Evolutionary conservation across 2,797 vertebrate genomes (phyloP).

Genomic region (Phataginus tricuspis): DNA sequence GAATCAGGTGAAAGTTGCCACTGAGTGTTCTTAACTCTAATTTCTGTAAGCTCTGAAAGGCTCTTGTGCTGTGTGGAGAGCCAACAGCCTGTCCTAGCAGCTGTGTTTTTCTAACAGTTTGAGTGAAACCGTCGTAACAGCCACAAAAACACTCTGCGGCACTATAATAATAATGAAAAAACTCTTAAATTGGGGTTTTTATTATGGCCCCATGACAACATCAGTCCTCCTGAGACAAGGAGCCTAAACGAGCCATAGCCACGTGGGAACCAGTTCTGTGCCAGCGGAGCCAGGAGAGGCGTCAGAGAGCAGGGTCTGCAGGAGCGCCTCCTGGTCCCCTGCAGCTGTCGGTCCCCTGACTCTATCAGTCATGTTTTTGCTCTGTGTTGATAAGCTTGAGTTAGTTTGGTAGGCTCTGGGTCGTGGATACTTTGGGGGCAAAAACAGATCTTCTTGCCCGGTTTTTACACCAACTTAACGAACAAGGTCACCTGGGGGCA

Average conservation of each 20-base stretch:
- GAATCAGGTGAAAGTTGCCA: not conserved
- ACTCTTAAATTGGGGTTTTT: not conserved
- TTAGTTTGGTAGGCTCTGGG: not conserved
- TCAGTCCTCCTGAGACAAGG: not conserved
- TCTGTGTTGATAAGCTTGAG: not conserved
- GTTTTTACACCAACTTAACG: not conserved
- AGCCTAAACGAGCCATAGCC: not conserved
- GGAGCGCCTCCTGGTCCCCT: accelerated
- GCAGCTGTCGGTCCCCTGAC: too few species aligned
- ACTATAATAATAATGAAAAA: too few species aligned
- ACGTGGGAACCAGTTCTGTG: too few species aligned
- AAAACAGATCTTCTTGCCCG: not conserved
- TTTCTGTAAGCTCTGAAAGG: not conserved
- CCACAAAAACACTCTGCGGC: not conserved
- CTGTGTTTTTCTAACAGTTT: slow-evolving; percentile 9
- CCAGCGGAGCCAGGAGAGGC: not conserved
- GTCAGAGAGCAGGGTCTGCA: accelerated
- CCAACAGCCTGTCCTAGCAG: not conserved
- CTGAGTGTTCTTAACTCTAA: not conserved
- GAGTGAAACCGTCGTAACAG: not conserved
- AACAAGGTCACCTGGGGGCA: not conserved
- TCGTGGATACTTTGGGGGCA: not conserved
- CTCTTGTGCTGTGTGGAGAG: not conserved
- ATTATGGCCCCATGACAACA: not conserved
- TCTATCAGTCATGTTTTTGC: not conserved